phyloP scores from a whole-genome alignment of 2,888 invertebrate species.

The Lacanobia wlatinum region DNA sequence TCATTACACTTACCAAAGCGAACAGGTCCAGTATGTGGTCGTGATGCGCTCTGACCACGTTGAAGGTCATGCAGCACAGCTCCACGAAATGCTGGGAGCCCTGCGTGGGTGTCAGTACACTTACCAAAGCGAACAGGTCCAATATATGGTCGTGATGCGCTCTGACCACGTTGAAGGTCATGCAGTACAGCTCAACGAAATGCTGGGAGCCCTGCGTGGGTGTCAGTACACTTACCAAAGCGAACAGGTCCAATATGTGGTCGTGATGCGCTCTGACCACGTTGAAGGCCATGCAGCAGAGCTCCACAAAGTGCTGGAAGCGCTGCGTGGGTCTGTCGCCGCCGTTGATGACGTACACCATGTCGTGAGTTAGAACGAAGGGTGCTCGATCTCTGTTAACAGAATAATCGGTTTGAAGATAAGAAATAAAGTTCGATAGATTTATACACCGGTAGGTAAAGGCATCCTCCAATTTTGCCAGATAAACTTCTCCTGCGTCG shows the following conservation, averaged over 20 bases:
- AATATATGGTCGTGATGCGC: constrained; percentile 97
- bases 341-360: constrained; percentile 99
- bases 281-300: constrained; percentile 99
- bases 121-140: constrained; percentile 97
- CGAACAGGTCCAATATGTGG: constrained; percentile 96
- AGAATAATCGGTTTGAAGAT: neutral
- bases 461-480: too few relatives aligned
- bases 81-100: constrained; percentile 99
- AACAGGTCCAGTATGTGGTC: constrained; percentile 97
- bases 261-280: constrained; percentile 97
- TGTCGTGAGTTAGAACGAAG: constrained; percentile 99
- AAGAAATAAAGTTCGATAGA: too few relatives aligned
- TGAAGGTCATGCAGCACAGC: constrained; percentile 99
- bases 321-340: constrained; percentile 97
- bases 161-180: constrained; percentile 98
- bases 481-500: too few relatives aligned
- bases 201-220: constrained; percentile 98
- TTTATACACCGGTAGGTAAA: too few relatives aligned
- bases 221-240: constrained; percentile 97
- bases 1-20: constrained; percentile 97
- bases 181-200: constrained; percentile 99
- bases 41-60: constrained; percentile 97
- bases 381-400: constrained; percentile 97
- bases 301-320: constrained; percentile 99
- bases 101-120: constrained; percentile 97